Conservation (phyloP, 2,797 vertebrate species). For the Molossus molossus region DNA sequence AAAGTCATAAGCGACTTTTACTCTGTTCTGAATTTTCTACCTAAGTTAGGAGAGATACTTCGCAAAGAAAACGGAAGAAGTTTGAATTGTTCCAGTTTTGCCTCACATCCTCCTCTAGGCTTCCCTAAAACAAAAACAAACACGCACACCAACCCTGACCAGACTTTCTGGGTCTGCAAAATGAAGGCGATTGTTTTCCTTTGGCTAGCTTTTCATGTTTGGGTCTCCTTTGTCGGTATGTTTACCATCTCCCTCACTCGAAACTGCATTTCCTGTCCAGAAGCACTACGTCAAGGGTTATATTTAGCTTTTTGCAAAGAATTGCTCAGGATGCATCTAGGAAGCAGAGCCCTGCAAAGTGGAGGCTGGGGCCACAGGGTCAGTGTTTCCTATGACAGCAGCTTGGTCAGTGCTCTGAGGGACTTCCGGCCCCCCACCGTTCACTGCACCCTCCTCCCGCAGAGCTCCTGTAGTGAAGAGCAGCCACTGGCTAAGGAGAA, state of each 20-base stretch:
- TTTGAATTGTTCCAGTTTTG: constrained; percentile 32
- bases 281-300: constrained; percentile 13
- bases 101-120: constrained; percentile 1
- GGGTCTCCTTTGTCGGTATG: constrained; percentile 13
- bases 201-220: background rate
- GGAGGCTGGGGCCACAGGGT: background rate
- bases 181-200: background rate
- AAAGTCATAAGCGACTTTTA: background rate
- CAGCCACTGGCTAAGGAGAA: background rate
- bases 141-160: background rate
- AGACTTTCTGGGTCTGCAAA: background rate
- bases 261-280: constrained; percentile 68
- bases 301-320: constrained; percentile 23
- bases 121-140: constrained; percentile 39
- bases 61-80: constrained; percentile 12
- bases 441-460: too few relatives aligned
- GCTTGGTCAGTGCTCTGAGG: background rate
- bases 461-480: too few relatives aligned
- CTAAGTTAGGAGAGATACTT: background rate
- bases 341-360: background rate
- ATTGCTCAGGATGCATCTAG: background rate
- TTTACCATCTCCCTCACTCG: constrained; percentile 58
- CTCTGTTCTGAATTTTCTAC: background rate
- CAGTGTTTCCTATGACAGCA: constrained; percentile 22
- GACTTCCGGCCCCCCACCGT: accelerated